These are phyloP conservation scores for Octopus sinensis DNA, from an alignment of 1,140 invertebrate species.

Conservation along the genomic window DNA sequence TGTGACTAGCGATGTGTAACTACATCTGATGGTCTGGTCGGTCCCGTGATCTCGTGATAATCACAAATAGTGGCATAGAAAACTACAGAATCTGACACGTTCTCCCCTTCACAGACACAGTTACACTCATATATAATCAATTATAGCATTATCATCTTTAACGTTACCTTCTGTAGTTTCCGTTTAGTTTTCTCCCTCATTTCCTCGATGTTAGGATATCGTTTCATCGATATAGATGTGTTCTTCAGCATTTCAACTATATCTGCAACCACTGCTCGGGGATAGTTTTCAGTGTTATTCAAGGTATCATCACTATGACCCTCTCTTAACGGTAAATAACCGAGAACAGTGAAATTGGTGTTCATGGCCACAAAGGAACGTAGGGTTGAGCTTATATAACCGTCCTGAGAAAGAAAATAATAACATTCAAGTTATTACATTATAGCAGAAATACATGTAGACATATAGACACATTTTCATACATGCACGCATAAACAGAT, in stretches of 20 bases:
- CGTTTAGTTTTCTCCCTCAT: slow-evolving; percentile 19
- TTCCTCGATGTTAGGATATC: slow-evolving; percentile 6
- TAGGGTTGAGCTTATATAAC: slow-evolving; percentile 35
- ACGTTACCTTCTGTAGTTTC: not conserved
- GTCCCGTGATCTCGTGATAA: too few species aligned
- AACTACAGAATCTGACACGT: too few species aligned
- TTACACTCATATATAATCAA: too few species aligned
- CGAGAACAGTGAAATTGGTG: slow-evolving; percentile 39
- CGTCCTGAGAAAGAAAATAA: slow-evolving; percentile 30
- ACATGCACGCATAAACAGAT: not conserved
- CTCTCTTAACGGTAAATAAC: not conserved
- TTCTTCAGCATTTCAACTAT: slow-evolving; percentile 26
- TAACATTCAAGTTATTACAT: not conserved
- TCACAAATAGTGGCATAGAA: too few species aligned
- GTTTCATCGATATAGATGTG: not conserved
- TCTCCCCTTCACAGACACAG: too few species aligned
- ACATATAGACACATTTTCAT: slow-evolving; percentile 1
- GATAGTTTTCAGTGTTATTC: not conserved
- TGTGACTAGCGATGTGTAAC: too few species aligned
- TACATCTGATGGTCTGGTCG: too few species aligned
- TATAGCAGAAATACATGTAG: not conserved
- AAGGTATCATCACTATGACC: not conserved
- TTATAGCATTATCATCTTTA: too few species aligned
- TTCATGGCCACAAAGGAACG: slow-evolving; percentile 37
- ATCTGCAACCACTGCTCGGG: slow-evolving; percentile 32